Percentiles rank a stretch among this genome's conserved stretches.
Conservation (phyloP, 1,140 invertebrate genomes). For the Antheraea pernyi region DNA sequence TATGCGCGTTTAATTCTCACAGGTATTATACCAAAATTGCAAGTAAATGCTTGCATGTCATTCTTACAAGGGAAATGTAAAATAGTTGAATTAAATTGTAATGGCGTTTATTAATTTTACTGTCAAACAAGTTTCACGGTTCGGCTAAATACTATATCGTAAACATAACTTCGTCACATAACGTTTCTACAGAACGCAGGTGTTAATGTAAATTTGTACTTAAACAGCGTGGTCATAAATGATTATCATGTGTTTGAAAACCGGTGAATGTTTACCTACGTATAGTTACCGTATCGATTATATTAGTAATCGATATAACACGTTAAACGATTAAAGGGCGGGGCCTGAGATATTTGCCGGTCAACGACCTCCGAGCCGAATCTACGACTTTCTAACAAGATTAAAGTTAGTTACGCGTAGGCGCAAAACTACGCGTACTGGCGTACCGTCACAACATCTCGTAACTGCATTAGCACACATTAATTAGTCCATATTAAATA, state of each 20-base stretch:
- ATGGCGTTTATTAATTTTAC: neutral
- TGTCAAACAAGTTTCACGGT: neutral
- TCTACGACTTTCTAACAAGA: constrained; percentile 73
- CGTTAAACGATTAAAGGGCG: constrained; percentile 56
- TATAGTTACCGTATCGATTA: neutral
- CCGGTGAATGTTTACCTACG: neutral
- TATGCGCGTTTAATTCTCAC: no score
- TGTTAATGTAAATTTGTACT: neutral
- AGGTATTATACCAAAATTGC: no score
- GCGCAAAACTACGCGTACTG: constrained; percentile 42
- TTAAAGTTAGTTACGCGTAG: constrained; percentile 53
- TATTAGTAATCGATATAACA: constrained; percentile 20
- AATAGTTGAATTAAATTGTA: no score
- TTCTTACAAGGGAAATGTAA: no score
- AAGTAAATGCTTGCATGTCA: no score
- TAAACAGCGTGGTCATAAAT: neutral
- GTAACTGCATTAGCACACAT: constrained; percentile 32
- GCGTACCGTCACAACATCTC: constrained; percentile 36
- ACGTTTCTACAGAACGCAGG: neutral
- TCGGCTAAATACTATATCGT: neutral
- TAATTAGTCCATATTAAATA: constrained; percentile 35
- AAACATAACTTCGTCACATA: neutral
- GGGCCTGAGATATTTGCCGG: constrained; percentile 57
- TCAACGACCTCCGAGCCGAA: constrained; percentile 63
- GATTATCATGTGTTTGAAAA: constrained; percentile 1